Evolutionary conservation across 23 tunicate species (phyloP).

Genomic region (Trididemnum nubilum): DNA sequence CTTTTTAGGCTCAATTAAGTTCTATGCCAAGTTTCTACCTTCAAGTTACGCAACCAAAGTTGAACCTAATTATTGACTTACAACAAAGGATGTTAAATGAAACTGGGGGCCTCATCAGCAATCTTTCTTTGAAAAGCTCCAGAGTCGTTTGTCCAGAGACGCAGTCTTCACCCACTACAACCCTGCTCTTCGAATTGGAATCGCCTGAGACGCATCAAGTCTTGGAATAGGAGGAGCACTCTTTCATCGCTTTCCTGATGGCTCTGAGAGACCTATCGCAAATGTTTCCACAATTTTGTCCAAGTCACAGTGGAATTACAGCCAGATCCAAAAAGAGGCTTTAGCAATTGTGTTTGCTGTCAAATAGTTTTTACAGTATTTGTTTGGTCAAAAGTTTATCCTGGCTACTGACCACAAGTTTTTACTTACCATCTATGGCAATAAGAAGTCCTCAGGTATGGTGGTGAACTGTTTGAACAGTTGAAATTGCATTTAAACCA

Average conservation of each 20-base stretch:
- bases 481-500: constrained; percentile 8
- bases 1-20: constrained; percentile 36
- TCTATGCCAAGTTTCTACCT: constrained; percentile 25
- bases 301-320: constrained; percentile 26
- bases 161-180: not conserved
- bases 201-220: not conserved
- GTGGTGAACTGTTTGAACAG: not conserved
- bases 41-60: constrained; percentile 6
- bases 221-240: not conserved
- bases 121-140: not conserved
- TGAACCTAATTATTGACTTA: not conserved
- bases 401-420: constrained; percentile 45
- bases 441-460: not conserved
- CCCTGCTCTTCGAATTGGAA: not conserved
- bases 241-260: constrained; percentile 41
- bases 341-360: constrained; percentile 26
- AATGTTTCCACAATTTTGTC: constrained; percentile 35
- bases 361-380: constrained; percentile 17
- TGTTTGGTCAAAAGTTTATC: constrained; percentile 39
- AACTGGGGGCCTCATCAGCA: not conserved
- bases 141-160: not conserved
- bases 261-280: constrained; percentile 29
- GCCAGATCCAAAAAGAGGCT: constrained; percentile 44
- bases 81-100: constrained; percentile 13
- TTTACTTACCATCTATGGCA: constrained; percentile 16